Evolutionary conservation across 2,797 vertebrate species (phyloP), one percentile per base, ranked within the genome.

Genomic region (Morus bassanus): DNA sequence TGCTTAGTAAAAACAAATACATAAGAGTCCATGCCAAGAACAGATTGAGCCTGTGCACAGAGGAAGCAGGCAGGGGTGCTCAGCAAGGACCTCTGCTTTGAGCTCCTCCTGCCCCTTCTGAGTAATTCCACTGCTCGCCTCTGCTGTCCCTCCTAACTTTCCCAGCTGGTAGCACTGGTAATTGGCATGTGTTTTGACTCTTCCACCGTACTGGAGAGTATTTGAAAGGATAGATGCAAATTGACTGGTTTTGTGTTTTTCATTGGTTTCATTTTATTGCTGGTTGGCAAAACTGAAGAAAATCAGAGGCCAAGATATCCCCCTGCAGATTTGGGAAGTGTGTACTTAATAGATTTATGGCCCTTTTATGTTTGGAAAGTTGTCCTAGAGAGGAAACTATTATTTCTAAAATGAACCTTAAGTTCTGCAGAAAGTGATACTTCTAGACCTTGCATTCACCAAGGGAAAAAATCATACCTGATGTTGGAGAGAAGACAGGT

Each of bases 241-340:
- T 64, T 57, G 72, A 54, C 68, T 91, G 46, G 23, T 74, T 93
- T 85, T 85, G 25, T 78, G 39, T 54, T 92, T 84, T 91, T 80
- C 39, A 33, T 91, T 90, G 70, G 80, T 91, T 95, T 93, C 5
- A 2, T 89, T 95, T 91, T 91, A 86, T 85, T 95, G 63, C 87
- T 39, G 33, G 28, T 84, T 94, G 91, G 86, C 94, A 85, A 92
- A 95, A 83, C 57, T 30, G 68, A 59, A 87, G 61, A 89, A 82
- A 72, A 85, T 75, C 28, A 21, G 70, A 80, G 76, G 89, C 87
- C 82, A 72, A 30, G 27, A 54, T 93, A 91, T 87, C 30, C 79
- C 64, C 76, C 81, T n/a, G 17, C 75, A 75, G 88, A 72, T 85
- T 85, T 87, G 37, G 35, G 41, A 92, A 95, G 57, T 63, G 64